Evolutionary conservation across 2,888 invertebrate species (phyloP), one percentile per base, ranked within the genome.

Genomic region (Heliconius aoede): DNA sequence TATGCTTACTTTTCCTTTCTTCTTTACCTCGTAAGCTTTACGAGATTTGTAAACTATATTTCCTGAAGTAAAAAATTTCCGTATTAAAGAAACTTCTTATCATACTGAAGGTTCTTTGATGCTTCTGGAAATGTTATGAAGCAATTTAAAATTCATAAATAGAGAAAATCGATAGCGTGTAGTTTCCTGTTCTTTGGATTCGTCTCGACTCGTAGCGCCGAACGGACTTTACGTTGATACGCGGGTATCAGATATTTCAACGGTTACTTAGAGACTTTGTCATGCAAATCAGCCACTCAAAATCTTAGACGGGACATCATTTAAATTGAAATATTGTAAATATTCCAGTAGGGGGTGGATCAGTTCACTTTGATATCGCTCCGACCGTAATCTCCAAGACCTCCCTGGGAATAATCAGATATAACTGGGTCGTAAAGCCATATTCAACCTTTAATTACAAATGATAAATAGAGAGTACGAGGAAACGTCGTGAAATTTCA

Each of bases 261-360:
- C 88, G 87, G 87, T 87, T 88, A 88, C 88, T 90, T 88, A 87
- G 84, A 83, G 86, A 87, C 92, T 92, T 93, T 92, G 91, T 91
- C 89, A 93, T 93, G 93, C 87, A 92, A 93, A 93, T 92, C 87
- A 90, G 87, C 86, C 87, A 86, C 88, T 91, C 89, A 85, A 86
- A 86, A 86, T 86, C 88, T 84, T 81, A 80, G 85, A 84, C 86
- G 87, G 86, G 85, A 75, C 84, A 84, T 82, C 83, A 86, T 88
- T 89, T 88, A 87, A 86, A 89, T 88, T 88, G 87, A 90, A 91
- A 90, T 90, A 90, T 88, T 88, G 86, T 88, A 87, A 90, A 91
- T 90, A 90, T 90, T 91, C 88, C 86, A 89, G 87, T 88, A 86
- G 82, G 71, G 68, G 69, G 73, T 72, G 71, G 28, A 72, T 67